These are phyloP conservation scores for Perca schrenkii DNA, from an alignment of 2,113 vertebrate genomes.

Conservation along the genomic window DNA sequence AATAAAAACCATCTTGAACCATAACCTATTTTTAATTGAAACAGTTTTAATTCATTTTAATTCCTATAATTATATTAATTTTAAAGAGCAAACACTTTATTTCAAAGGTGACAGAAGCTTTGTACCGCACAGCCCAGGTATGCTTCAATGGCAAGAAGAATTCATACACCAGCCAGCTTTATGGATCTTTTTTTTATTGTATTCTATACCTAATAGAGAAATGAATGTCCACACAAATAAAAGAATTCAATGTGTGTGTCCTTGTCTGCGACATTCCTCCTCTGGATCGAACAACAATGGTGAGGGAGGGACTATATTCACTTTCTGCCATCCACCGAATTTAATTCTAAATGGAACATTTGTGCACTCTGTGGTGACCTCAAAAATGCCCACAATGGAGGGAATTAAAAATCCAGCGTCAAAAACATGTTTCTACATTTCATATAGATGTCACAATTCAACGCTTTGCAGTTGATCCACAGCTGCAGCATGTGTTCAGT, in stretches of 20 bases:
- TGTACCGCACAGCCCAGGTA: not conserved
- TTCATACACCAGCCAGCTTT: not conserved
- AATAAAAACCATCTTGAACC: not conserved
- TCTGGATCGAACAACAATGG: too few species aligned
- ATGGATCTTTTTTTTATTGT: not conserved
- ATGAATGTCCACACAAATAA: not conserved
- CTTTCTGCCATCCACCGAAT: not conserved
- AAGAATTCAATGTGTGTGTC: not conserved
- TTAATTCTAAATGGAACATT: conserved; percentile 21
- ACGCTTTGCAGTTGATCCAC: conserved; percentile 13
- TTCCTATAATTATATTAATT: not conserved
- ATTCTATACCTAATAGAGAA: not conserved
- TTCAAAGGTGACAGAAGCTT: not conserved
- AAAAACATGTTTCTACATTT: conserved; percentile 14
- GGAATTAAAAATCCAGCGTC: not conserved
- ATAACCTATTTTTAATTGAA: not conserved
- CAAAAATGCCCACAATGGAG: conserved; percentile 5
- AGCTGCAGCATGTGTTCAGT: conserved; percentile 16
- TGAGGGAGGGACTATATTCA: not conserved
- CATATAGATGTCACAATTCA: conserved; percentile 5
- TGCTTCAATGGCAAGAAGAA: not conserved
- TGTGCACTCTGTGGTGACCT: not conserved
- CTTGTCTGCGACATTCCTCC: not conserved
- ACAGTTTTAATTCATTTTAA: not conserved
- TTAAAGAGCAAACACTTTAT: not conserved